Base-by-base conservation (phyloP, 2,888 invertebrate genomes). In the Polia nebulosa region DNA sequence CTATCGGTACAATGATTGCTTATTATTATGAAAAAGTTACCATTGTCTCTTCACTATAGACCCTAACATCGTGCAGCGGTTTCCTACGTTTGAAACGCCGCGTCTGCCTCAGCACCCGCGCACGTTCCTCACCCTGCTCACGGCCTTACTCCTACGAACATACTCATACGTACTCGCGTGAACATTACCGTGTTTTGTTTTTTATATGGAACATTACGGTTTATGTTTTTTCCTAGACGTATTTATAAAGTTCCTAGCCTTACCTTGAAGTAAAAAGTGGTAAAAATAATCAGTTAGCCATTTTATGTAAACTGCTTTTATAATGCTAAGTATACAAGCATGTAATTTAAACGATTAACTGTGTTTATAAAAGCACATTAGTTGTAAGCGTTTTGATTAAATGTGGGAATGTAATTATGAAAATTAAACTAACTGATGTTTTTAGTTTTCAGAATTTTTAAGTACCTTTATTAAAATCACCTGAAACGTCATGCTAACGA, bases 111-210 rank as follows among this genome's bases (percentile, higher is more conserved):
- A 29, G n/a, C 9, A 22, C 27, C 9, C 61, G 27, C 45, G 34
- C 25, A 8, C 17, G 17, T 34, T 22, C 34, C 4, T 61, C 22
- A 45, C 47, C 8, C 8, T 47, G 1, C 7, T 15, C 22, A n/a
- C 15, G 39, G 27, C 32, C 13, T 59, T 20, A 56, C 25, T 62
- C 34, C n/a, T n/a, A 20, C 22, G n/a, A 44, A 44, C 65, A 64
- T 45, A 44, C 47, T 51, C 20, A 32, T 20, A 27, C 52, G 39
- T 22, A 55, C 47, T 47, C 20, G 49, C 15, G 29, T 17, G 11
- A 32, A 76, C 41, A 44, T 76, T 27, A 34, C 25, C 39, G 17
- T 25, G 55, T 76, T 51, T 65, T 32, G 53, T 56, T 64, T 39
- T 56, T 36, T 32, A 32, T 51, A 36, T 17, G n/a, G 11, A 56